Evolutionary conservation across 2,888 invertebrate species (phyloP), one percentile per base, ranked within the genome.

Genomic region (Sesia apiformis): DNA sequence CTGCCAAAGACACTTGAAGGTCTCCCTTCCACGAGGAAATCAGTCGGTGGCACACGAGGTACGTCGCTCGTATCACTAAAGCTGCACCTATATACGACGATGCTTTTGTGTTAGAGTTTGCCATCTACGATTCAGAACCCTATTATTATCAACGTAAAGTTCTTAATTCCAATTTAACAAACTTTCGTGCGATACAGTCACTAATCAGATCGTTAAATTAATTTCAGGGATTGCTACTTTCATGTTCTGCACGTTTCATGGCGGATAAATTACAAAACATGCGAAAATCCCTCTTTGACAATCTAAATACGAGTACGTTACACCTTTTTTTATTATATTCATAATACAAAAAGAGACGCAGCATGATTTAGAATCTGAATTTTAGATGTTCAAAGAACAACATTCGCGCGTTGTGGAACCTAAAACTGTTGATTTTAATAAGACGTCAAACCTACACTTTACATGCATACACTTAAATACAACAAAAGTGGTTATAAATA

Each of bases 1-100:
- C 98, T 0, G 98, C 98, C 55, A 98, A 84, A 0, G 98, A 98
- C 46, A 98, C 96, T 75, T 97, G 97, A 58, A 98, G 89, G 82
- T 98, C 98, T 0, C 96, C 94, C 86, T 97, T 98, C 98, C 98
- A 98, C 0, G 97, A 96, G 0, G 97, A 97, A 74, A 98, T 98
- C 57, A 98, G 90, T 38, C 97, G 94, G 81, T 98, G 98, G 74
- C 98, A 98, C 43, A 98, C 97, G 67, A 98, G 90, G 74, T 97
- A 97, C 0, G 97, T 97, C 4, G 98, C 96, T 57, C 97, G 93
- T 0, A 97, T 96, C 71, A 98, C 98, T 60, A 98, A 81, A 3
- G 97, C 97, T 4, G 89, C 81, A 57, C 89, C 90, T 90, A 50
- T 39, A 42, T 6, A 6, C 42, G 7, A 6, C 23, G 23, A 23